phyloP scores from a whole-genome alignment of 2,888 invertebrate genomes.

The Eudasyphora cyanicolor region DNA sequence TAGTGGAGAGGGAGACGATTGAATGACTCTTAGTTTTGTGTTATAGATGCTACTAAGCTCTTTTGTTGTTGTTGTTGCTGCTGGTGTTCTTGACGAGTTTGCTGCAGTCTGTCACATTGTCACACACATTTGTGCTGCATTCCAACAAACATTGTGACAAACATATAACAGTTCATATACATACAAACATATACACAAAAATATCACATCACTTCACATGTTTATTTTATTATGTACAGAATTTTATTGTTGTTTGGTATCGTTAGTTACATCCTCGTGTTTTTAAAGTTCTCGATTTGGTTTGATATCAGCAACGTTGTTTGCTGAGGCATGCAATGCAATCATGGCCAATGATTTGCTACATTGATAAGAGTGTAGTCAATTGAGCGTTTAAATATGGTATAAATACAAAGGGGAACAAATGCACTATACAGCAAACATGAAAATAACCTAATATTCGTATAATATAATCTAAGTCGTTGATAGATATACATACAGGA shows the following conservation, averaged over 20 bases:
- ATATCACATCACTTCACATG: neutral
- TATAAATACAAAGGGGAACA: too few relatives aligned
- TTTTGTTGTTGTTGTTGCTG: neutral
- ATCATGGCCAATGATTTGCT: neutral
- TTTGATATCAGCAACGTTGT: neutral
- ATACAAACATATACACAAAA: neutral
- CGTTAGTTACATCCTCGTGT: neutral
- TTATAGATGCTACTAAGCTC: conserved; percentile 21
- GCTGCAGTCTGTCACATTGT: neutral
- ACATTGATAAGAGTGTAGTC: neutral
- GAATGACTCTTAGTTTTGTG: too few relatives aligned
- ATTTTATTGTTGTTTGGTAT: neutral
- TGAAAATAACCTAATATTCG: too few relatives aligned
- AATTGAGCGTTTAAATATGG: conserved; percentile 11
- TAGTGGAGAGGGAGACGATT: too few relatives aligned
- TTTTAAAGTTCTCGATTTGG: neutral
- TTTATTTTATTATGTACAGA: neutral
- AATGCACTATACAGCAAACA: too few relatives aligned
- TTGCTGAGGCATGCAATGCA: neutral
- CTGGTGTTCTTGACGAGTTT: neutral
- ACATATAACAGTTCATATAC: neutral
- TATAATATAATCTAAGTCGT: too few relatives aligned
- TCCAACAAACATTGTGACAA: neutral
- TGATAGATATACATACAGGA: too few relatives aligned
- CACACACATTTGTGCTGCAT: neutral